phyloP scores from a whole-genome alignment of 1,140 invertebrate species.

The Sogatella furcifera region DNA sequence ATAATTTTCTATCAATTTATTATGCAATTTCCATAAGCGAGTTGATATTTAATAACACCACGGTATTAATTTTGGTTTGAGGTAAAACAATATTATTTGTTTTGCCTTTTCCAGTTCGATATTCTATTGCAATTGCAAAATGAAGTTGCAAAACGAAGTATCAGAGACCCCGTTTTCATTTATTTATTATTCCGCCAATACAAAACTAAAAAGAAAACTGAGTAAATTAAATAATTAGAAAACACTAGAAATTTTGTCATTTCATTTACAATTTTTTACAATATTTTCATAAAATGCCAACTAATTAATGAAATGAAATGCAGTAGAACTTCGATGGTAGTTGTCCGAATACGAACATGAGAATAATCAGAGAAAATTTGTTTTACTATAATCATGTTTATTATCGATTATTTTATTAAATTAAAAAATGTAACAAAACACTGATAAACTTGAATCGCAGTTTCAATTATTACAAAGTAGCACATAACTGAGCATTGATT shows the following conservation, averaged over 20 bases:
- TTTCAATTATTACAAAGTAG: background rate
- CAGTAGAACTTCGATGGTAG: constrained; percentile 12
- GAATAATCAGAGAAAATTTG: too few species aligned
- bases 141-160: background rate
- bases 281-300: constrained; percentile 8
- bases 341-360: background rate
- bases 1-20: too few species aligned
- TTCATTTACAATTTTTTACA: constrained; percentile 7
- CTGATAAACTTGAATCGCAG: background rate
- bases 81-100: too few species aligned
- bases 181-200: background rate
- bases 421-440: background rate
- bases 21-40: too few species aligned
- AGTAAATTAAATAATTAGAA: too few species aligned
- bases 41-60: too few species aligned
- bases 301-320: constrained; percentile 5
- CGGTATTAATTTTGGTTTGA: too few species aligned
- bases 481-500: background rate
- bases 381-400: too few species aligned
- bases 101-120: too few species aligned
- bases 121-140: background rate
- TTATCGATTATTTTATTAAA: background rate
- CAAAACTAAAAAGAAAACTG: too few species aligned
- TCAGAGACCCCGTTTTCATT: background rate
- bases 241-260: too few species aligned